A percentile compares a stretch with the other conserved stretches of the same genome.
phyloP scores from a whole-genome alignment of 1,140 invertebrate genomes.

The Rhopalosiphum maidis region DNA sequence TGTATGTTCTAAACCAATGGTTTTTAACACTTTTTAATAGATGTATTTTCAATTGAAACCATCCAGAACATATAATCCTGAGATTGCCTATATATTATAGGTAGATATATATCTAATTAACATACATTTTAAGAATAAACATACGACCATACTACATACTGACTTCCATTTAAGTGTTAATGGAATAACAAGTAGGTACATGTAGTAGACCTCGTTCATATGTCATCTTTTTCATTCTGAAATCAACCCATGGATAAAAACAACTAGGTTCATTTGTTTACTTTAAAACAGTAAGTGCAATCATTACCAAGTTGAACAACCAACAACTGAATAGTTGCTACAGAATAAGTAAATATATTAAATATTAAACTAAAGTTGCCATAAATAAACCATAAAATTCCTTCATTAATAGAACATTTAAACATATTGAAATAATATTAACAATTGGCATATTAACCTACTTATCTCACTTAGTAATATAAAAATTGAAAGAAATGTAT shows the following conservation, averaged over 20 bases:
- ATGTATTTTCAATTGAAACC: not conserved
- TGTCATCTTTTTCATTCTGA: conserved; percentile 55
- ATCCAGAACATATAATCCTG: conserved; percentile 7
- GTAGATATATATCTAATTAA: conserved; percentile 16
- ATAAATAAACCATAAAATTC: not conserved
- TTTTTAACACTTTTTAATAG: not conserved
- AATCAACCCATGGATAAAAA: conserved; percentile 49
- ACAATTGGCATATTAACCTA: not conserved
- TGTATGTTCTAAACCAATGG: not conserved
- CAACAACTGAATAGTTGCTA: conserved; percentile 14
- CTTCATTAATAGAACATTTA: not conserved
- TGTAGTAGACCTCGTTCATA: conserved; percentile 44
- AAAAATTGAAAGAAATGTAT: not conserved
- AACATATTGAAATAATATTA: not conserved
- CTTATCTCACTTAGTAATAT: not conserved
- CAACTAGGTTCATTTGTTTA: conserved; percentile 55
- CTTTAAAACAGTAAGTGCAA: conserved; percentile 44
- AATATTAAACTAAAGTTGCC: conserved; percentile 1
- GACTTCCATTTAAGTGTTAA: conserved; percentile 43
- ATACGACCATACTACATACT: conserved; percentile 43
- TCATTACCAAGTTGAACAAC: conserved; percentile 53
- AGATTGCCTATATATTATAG: not conserved
- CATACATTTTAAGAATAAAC: conserved; percentile 37
- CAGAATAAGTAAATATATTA: conserved; percentile 14
- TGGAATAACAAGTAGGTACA: conserved; percentile 45